Evolutionary conservation across 1,140 invertebrate genomes (phyloP).

Genomic region (Pinna nobilis): DNA sequence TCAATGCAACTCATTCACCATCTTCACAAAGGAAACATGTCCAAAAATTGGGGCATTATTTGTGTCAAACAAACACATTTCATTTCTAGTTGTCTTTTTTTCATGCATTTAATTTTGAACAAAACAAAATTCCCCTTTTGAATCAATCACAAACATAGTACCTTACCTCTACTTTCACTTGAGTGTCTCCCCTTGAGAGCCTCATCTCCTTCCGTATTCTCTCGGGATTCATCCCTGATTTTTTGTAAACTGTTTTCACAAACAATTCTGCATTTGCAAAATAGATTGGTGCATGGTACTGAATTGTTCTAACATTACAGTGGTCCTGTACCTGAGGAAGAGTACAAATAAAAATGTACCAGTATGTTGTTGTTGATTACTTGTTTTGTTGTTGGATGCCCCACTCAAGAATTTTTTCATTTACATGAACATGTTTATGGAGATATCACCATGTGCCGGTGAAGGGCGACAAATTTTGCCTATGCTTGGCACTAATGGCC

Average conservation of each 20-base stretch:
- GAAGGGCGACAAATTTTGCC: too few species aligned
- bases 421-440: too few species aligned
- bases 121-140: background rate
- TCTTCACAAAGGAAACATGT: too few species aligned
- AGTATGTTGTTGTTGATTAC: too few species aligned
- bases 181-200: background rate
- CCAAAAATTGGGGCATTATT: too few species aligned
- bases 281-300: constrained; percentile 44
- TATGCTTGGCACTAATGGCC: too few species aligned
- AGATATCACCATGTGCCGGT: too few species aligned
- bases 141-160: background rate
- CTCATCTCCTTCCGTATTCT: constrained; percentile 36
- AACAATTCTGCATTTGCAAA: constrained; percentile 55
- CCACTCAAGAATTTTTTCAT: too few species aligned
- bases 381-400: too few species aligned
- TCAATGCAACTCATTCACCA: too few species aligned
- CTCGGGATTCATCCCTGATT: constrained; percentile 43
- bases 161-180: background rate
- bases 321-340: background rate
- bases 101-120: background rate
- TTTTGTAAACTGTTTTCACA: constrained; percentile 39
- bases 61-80: too few species aligned
- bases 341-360: background rate
- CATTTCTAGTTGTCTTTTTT: background rate
- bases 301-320: background rate